Conservation (phyloP, 2,797 vertebrate species). For the Sciurus vulgaris region DNA sequence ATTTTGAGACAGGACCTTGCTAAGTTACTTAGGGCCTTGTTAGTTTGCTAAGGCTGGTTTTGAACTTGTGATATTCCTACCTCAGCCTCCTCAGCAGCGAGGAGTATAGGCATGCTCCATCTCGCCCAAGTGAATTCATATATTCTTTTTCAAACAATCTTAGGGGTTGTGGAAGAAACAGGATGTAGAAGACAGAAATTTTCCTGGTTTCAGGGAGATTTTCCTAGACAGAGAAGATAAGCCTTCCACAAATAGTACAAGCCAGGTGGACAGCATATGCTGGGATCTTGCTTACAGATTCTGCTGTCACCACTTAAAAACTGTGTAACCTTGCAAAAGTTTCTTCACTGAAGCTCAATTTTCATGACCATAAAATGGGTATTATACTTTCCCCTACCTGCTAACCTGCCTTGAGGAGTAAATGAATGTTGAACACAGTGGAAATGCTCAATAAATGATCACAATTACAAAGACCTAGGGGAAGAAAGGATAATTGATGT, state of each 20-base stretch:
- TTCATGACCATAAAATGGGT: constrained; percentile 26
- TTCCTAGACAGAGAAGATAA: constrained; percentile 5
- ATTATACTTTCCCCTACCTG: not conserved
- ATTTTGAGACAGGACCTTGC: too few relatives aligned
- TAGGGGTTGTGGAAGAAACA: not conserved
- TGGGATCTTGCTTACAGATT: not conserved
- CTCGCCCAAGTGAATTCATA: not conserved
- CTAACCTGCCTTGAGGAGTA: not conserved
- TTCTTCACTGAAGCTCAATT: constrained; percentile 14
- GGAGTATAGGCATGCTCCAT: too few relatives aligned
- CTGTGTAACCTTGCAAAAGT: not conserved
- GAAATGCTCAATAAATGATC: not conserved
- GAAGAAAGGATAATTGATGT: not conserved
- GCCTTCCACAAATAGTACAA: not conserved
- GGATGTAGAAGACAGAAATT: not conserved
- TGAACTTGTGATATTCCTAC: too few relatives aligned
- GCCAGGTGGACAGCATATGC: not conserved
- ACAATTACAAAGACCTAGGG: not conserved
- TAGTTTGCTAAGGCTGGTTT: too few relatives aligned
- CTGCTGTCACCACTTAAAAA: not conserved
- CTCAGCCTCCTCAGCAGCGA: too few relatives aligned
- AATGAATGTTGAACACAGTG: not conserved
- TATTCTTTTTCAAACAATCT: not conserved
- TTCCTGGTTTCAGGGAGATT: constrained; percentile 6
- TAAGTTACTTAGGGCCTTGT: too few relatives aligned